These are phyloP conservation scores for Amaurobius ferox DNA, from an alignment of 2,888 invertebrate species.

Conservation along the genomic window DNA sequence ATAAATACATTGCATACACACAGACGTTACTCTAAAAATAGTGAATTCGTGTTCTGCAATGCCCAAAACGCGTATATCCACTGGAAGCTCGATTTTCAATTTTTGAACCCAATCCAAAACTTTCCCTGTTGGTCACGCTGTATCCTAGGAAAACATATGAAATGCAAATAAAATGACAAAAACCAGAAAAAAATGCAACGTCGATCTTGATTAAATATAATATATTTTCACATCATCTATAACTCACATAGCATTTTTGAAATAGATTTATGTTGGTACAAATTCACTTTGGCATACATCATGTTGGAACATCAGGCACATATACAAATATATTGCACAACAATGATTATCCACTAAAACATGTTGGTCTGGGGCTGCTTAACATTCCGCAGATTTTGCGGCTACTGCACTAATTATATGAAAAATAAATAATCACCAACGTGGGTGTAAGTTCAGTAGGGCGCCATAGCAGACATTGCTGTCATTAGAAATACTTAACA, in stretches of 20 bases:
- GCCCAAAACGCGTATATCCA: no score
- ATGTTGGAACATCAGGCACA: constrained; percentile 54
- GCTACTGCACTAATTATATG: neutral
- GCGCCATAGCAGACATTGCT: no score
- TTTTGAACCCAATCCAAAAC: no score
- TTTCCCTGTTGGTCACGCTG: no score
- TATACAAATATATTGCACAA: constrained; percentile 43
- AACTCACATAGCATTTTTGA: constrained; percentile 46
- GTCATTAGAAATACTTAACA: no score
- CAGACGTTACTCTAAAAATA: no score
- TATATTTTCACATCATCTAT: constrained; percentile 63
- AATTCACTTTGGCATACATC: constrained; percentile 62
- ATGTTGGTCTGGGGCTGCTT: constrained; percentile 1
- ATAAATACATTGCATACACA: no score
- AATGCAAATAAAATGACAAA: no score
- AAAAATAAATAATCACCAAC: neutral
- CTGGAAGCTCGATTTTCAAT: no score
- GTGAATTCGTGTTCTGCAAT: no score
- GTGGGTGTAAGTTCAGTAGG: neutral
- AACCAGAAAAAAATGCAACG: neutral
- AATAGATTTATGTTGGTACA: constrained; percentile 50
- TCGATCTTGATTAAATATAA: constrained; percentile 61
- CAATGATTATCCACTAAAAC: constrained; percentile 24
- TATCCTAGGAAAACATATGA: no score
- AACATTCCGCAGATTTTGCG: neutral